Conservation (phyloP, 2,113 vertebrate genomes). For the Chitala chitala region DNA sequence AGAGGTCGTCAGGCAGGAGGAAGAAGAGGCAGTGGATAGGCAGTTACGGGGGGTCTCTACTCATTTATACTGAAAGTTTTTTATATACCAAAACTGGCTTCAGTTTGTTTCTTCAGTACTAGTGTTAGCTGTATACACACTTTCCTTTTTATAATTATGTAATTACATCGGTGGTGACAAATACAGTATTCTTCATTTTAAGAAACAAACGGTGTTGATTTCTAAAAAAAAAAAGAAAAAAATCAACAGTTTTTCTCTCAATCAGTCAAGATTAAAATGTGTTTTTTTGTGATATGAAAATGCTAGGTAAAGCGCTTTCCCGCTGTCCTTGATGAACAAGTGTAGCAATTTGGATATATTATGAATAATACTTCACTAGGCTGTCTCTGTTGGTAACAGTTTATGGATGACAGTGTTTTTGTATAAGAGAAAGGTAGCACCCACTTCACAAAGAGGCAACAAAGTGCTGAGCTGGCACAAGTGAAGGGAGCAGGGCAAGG, state of each 20-base stretch:
- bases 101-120: too few species aligned
- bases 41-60: too few species aligned
- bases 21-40: constrained; percentile 11
- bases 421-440: constrained; percentile 2
- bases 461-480: constrained; percentile 27
- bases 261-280: background rate
- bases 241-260: background rate
- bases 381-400: constrained; percentile 21
- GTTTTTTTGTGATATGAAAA: background rate
- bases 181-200: background rate
- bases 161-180: too few species aligned
- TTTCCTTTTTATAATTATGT: too few species aligned
- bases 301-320: constrained; percentile 6
- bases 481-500: background rate
- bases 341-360: constrained; percentile 18
- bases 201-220: too few species aligned
- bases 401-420: constrained; percentile 23
- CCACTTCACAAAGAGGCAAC: background rate
- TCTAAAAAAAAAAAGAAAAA: too few species aligned
- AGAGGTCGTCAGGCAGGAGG: constrained; percentile 42
- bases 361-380: constrained; percentile 29
- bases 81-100: background rate
- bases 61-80: too few species aligned
- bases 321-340: background rate
- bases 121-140: too few species aligned